phyloP scores from a whole-genome alignment of 1,140 invertebrate species.

The Pollicipes pollicipes region DNA sequence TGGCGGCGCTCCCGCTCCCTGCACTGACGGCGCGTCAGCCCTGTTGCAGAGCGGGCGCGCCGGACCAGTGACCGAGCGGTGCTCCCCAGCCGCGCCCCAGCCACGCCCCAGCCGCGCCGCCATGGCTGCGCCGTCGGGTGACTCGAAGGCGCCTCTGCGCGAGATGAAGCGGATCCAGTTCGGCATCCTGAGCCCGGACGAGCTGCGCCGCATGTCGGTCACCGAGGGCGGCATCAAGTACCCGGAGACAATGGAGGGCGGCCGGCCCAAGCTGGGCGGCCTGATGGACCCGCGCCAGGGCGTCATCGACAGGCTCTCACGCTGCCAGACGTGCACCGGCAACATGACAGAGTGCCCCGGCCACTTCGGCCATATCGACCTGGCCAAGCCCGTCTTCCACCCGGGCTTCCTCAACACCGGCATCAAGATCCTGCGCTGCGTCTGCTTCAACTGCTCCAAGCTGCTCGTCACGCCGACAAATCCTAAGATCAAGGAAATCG shows the following conservation, averaged over 20 bases:
- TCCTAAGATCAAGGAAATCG: constrained; percentile 93
- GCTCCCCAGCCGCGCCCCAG: too few species aligned
- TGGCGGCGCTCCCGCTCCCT: not conserved
- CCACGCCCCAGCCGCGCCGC: too few species aligned
- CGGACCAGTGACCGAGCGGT: too few species aligned
- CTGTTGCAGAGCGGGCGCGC: not conserved
- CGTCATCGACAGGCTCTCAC: constrained; percentile 77
- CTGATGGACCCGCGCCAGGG: constrained; percentile 99
- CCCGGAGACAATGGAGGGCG: constrained; percentile 95
- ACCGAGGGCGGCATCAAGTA: constrained; percentile 87
- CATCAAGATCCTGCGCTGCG: constrained; percentile 88
- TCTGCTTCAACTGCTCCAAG: constrained; percentile 96
- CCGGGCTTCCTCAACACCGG: constrained; percentile 94
- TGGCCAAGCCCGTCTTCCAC: constrained; percentile 97
- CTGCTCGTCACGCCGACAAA: constrained; percentile 83
- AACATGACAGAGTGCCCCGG: constrained; percentile 98
- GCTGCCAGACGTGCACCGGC: constrained; percentile 94
- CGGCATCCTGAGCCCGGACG: constrained; percentile 94
- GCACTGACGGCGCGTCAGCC: constrained; percentile 3
- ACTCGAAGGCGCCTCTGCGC: constrained; percentile 64
- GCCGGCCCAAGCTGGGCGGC: constrained; percentile 88
- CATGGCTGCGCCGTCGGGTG: not conserved
- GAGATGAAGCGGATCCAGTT: constrained; percentile 94
- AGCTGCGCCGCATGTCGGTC: constrained; percentile 96
- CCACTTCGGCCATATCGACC: constrained; percentile 98